phyloP scores from a whole-genome alignment of 2,797 vertebrate species.

The Cercopithecus petaurista region DNA sequence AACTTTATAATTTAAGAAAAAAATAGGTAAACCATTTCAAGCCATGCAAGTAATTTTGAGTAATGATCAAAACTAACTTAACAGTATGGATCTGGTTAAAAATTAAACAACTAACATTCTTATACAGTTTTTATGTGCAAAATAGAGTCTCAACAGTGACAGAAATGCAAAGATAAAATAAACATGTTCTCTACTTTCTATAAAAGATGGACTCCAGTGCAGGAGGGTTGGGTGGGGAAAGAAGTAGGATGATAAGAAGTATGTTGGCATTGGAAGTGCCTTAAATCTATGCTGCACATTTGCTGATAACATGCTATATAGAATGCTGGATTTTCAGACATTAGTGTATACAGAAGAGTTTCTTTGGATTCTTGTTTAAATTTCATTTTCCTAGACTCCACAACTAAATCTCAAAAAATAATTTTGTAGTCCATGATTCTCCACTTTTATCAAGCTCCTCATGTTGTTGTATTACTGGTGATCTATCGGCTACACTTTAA shows the following conservation, averaged over 20 bases:
- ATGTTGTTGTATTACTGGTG: background rate
- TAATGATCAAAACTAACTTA: background rate
- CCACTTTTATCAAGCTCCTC: background rate
- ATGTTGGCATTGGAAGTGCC: background rate
- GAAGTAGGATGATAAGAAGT: background rate
- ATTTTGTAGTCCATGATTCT: background rate
- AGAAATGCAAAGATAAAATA: background rate
- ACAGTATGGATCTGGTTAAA: background rate
- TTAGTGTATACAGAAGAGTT: background rate
- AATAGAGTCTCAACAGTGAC: background rate
- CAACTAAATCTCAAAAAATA: background rate
- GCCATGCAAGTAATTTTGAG: background rate
- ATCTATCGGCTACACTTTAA: background rate
- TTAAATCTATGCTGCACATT: background rate
- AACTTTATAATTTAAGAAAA: background rate
- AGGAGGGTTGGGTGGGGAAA: background rate
- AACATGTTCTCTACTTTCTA: background rate
- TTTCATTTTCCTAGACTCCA: background rate
- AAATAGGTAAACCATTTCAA: background rate
- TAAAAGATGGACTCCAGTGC: background rate
- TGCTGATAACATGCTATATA: background rate
- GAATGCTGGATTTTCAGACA: background rate
- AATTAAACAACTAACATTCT: background rate
- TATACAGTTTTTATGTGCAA: background rate
- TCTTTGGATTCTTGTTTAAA: background rate